Base-by-base conservation (phyloP, 1,140 invertebrate genomes). In the Lepidurus apus region DNA sequence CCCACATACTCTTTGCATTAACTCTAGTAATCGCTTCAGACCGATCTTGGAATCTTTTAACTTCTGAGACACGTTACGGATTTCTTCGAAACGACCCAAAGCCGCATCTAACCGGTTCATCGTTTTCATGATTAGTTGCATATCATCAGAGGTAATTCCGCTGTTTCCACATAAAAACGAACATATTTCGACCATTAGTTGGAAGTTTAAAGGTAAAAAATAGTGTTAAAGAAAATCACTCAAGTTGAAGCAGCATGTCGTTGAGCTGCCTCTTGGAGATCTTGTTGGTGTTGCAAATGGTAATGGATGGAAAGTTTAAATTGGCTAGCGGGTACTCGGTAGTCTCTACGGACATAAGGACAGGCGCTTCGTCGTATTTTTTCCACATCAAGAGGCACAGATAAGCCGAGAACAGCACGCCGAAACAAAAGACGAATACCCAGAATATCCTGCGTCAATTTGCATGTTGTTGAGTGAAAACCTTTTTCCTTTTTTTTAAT, bases 301-400 rank as follows among this genome's bases (percentile, higher is more conserved):
- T 78, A 73, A 74, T 81, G 77, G 73, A 78, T 77, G 76, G 82
- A 80, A 24, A 83, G 74, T 44, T 75, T 34, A 79, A 45, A 74
- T 79, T 74, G 13, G 42, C 75, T 7, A 79, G 74, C 13, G 78
- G 78, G 43, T 79, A 79, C 17, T 74, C 43, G 65, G 65, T 73
- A 5, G 78, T 79, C 75, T 79, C 78, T 13, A 79, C 74, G 74
- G 78, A 74, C 4, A 74, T 79, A 7, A 79, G 78, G 10, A 79
- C 78, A 21, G 78, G 78, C 34, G 78, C 42, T 43, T 75, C 74
- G 42, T 79, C 74, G 43, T 44, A 79, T 44, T 79, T 79, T 44
- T 75, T 42, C 74, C 74, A 79, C 78, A 79, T 74, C 44, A 45
- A 26, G 73, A 43, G 26, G 34, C 78, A 79, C 42, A 79, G 42